Percentiles rank a stretch among this genome's conserved stretches.
phyloP scores from a whole-genome alignment of 2,888 invertebrate species.

The Hypselothyrea guttata region DNA sequence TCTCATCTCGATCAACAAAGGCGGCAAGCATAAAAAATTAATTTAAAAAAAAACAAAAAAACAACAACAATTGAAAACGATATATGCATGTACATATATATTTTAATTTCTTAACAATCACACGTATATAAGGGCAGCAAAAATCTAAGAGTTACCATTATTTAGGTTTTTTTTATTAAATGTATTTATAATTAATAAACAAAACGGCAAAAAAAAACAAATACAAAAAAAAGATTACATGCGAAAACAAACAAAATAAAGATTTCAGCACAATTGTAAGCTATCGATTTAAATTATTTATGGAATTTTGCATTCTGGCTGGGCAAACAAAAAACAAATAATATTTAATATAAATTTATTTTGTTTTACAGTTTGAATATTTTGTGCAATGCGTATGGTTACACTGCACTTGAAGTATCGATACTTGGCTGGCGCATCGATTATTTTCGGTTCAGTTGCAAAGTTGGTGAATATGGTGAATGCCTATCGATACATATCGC shows the following conservation, averaged over 20 bases:
- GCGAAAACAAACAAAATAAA: conserved; percentile 57
- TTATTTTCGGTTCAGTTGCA: too few species aligned
- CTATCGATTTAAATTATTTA: conserved; percentile 3
- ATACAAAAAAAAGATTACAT: conserved; percentile 30
- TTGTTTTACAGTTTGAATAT: neutral
- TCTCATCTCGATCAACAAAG: conserved; percentile 16
- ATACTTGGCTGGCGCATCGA: conserved; percentile 19
- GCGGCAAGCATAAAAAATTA: conserved; percentile 29
- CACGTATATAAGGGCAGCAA: conserved; percentile 19
- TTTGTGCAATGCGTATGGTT: neutral
- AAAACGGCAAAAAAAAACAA: conserved; percentile 41
- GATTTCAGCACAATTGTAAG: conserved; percentile 60
- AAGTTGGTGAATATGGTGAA: neutral
- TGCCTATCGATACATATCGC: conserved; percentile 29
- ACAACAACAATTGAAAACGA: conserved; percentile 26
- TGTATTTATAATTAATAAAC: conserved; percentile 78
- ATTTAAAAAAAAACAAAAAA: conserved; percentile 15
- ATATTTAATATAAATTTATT: neutral
- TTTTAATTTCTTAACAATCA: conserved; percentile 58
- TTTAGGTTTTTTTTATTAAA: conserved; percentile 77
- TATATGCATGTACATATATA: too few species aligned
- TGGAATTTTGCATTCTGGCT: too few species aligned
- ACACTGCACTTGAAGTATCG: conserved; percentile 13
- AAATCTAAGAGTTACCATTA: conserved; percentile 76
- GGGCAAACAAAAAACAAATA: too few species aligned